A percentile compares a stretch with the other conserved stretches of the same genome.
Evolutionary conservation across 2,113 vertebrate genomes (phyloP).

Genomic region (Ploceus nigricollis): DNA sequence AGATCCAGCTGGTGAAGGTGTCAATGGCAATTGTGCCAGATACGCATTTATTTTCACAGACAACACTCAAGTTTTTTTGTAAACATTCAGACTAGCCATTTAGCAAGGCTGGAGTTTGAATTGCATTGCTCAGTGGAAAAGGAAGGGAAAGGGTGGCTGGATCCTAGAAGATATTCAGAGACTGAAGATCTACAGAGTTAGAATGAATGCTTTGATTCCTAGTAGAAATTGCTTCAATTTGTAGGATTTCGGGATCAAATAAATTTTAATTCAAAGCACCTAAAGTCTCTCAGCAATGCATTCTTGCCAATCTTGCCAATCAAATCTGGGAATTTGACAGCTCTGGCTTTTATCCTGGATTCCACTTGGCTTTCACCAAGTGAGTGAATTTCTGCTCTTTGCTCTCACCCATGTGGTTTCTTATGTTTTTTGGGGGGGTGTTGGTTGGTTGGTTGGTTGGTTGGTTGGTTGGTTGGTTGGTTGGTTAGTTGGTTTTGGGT

Average conservation of each 20-base stretch:
- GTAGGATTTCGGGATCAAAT: neutral
- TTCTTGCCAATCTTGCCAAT: neutral
- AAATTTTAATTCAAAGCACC: neutral
- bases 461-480: neutral
- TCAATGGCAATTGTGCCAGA: neutral
- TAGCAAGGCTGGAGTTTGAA: neutral
- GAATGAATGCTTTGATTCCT: neutral
- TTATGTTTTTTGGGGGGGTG: rapidly evolving
- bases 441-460: neutral
- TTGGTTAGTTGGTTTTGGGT: neutral
- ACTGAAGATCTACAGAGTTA: neutral
- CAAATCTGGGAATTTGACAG: neutral
- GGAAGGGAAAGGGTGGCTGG: neutral
- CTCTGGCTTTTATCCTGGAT: neutral
- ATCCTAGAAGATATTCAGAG: neutral
- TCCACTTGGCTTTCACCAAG: neutral
- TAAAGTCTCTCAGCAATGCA: neutral
- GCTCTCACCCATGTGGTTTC: neutral
- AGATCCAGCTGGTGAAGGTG: neutral
- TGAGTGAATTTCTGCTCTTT: neutral
- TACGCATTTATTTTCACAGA: neutral
- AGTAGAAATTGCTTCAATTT: neutral
- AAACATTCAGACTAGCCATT: neutral
- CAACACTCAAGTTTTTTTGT: neutral
- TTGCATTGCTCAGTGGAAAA: neutral